Conservation (phyloP, 2,113 vertebrate genomes). For the Hystrix brachyura region DNA sequence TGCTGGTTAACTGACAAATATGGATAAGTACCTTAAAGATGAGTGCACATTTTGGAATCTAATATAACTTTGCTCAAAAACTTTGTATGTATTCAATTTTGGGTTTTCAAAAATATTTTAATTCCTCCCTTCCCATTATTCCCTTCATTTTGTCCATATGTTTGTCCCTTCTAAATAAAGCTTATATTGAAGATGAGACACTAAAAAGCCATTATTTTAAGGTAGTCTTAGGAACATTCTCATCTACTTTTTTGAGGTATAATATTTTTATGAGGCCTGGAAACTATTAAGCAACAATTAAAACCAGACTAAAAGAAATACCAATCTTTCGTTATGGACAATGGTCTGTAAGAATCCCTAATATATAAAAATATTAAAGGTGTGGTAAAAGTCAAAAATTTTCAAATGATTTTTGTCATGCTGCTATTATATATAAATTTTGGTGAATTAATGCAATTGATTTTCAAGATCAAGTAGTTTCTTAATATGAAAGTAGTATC, state of each 20-base stretch:
- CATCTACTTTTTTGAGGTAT: background rate
- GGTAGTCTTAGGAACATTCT: background rate
- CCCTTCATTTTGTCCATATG: background rate
- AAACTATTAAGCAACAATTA: conserved; percentile 36
- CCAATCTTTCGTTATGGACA: background rate
- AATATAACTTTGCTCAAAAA: background rate
- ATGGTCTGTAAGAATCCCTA: background rate
- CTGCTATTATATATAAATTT: background rate
- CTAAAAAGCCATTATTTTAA: background rate
- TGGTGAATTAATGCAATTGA: background rate
- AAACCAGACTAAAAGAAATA: background rate
- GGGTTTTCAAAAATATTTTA: background rate
- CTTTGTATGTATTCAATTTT: background rate
- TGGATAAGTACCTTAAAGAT: background rate
- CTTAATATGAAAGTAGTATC: background rate
- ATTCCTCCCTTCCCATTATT: background rate
- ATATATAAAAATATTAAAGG: background rate
- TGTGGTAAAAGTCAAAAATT: conserved; percentile 5
- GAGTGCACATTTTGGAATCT: background rate
- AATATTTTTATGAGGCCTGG: background rate
- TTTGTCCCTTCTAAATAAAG: background rate
- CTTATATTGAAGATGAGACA: background rate
- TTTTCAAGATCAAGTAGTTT: background rate
- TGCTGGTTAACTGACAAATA: background rate
- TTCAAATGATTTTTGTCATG: background rate